Base-by-base conservation (phyloP, 2,113 vertebrate genomes). In the Paraplagusia blochii region DNA sequence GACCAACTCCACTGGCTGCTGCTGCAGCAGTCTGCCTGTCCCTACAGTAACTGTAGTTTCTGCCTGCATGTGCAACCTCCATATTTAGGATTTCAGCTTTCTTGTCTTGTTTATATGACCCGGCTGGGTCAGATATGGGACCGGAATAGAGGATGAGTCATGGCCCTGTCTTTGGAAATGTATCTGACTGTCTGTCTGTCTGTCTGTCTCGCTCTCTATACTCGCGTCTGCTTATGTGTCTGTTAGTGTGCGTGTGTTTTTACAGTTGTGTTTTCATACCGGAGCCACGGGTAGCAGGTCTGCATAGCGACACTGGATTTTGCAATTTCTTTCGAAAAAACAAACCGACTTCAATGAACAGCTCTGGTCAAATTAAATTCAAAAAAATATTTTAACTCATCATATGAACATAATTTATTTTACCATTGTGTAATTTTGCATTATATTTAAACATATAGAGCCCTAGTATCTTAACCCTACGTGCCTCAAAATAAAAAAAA, bases 71-170 rank as follows among this genome's bases (percentile, higher is more conserved):
- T 61, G 47, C 47, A 52, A 34, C 45, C 52, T 66, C 51, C 58
- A 60, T 63, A 80, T 79, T 78, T 59, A 65, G 80, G 67, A 82
- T 76, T 74, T 74, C 46, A 49, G 68, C 79, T 76, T 69, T 69
- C 65, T 48, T 12, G 67, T 59, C 66, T 82, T 88, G 84, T 86
- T 87, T 86, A 85, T 79, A 73, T 64, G 83, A 78, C 76, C 80
- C 13, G 46, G 38, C 66, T 53, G 69, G 77, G 72, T 79, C 84
- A 83, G 63, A 59, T 60, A 61, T 64, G 63, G 36, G 63, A 56
- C 70, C 54, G 66, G 58, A 86, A 87, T 86, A 88, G 85, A 66
- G 50, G 54, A 63, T 85, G 80, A 88, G 61, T 86, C 82, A 84
- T 62, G 19, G 51, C 49, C 48, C 77, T 53, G 62, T 82, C 82